phyloP scores from a whole-genome alignment of 2,113 vertebrate species.

The Trichechus manatus region DNA sequence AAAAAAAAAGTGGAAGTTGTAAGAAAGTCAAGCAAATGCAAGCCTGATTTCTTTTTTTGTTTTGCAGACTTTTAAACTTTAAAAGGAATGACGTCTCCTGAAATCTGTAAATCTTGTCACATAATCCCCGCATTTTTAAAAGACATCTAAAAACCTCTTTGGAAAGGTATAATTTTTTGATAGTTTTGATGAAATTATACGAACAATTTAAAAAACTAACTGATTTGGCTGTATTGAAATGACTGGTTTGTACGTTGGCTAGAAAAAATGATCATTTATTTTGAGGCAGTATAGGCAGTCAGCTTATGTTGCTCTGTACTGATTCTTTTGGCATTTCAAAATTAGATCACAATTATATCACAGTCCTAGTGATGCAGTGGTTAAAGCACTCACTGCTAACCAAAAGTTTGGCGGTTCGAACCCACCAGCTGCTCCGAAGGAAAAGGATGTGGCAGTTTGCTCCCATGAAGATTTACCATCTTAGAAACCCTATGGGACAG shows the following conservation, averaged over 20 bases:
- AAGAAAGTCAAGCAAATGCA: slow-evolving; percentile 54
- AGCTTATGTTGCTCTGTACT: neutral
- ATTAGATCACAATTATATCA: neutral
- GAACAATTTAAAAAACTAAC: neutral
- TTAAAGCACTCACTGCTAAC: too few relatives aligned
- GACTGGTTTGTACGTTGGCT: neutral
- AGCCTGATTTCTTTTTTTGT: neutral
- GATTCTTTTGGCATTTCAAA: neutral
- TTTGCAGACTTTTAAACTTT: neutral
- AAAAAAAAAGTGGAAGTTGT: neutral
- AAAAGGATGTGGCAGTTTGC: too few relatives aligned
- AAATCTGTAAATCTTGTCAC: neutral
- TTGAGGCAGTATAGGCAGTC: neutral
- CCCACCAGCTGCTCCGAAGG: too few relatives aligned
- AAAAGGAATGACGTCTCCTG: neutral
- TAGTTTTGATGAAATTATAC: neutral
- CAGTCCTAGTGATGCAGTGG: too few relatives aligned
- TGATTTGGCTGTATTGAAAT: neutral
- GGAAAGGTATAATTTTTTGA: neutral
- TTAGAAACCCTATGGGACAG: too few relatives aligned
- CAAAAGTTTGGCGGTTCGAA: too few relatives aligned
- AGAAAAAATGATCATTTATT: neutral
- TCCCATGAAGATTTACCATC: too few relatives aligned
- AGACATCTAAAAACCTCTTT: neutral
- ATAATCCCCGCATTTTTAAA: neutral